Percentiles rank a stretch among this genome's conserved stretches.
Conservation (phyloP, 2,113 vertebrate species). For the Bostrychus sinensis region DNA sequence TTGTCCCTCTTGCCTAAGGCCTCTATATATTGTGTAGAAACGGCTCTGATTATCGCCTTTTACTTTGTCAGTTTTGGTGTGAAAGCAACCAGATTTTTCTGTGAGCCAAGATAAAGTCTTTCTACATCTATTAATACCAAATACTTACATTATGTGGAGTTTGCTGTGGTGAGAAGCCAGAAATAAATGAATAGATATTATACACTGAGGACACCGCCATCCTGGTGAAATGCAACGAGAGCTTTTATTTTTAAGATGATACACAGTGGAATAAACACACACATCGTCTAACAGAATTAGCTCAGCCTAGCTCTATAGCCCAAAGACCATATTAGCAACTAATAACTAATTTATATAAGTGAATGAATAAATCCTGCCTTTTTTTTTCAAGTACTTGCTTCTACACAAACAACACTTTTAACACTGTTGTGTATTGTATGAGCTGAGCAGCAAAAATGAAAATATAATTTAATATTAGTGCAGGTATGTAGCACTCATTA, state of each 20-base stretch:
- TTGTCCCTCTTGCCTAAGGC: too few species aligned
- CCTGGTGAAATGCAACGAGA: not conserved
- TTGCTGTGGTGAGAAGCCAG: too few species aligned
- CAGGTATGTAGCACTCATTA: not conserved
- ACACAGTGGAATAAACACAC: not conserved
- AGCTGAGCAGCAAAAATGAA: conserved; percentile 18
- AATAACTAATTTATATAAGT: not conserved
- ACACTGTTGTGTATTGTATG: conserved; percentile 59
- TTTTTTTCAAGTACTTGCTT: conserved; percentile 68
- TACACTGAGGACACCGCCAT: not conserved
- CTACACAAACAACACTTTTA: conserved; percentile 55
- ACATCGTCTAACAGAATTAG: not conserved
- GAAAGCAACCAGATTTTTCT: too few species aligned
- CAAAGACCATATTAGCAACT: too few species aligned
- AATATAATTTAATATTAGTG: conserved; percentile 10
- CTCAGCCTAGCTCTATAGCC: not conserved
- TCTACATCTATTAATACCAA: too few species aligned
- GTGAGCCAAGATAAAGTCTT: too few species aligned
- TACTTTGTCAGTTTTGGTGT: too few species aligned
- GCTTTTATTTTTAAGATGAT: not conserved
- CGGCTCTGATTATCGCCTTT: too few species aligned
- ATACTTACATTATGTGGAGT: too few species aligned
- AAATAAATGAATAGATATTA: too few species aligned
- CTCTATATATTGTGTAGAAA: too few species aligned
- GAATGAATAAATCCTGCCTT: conserved; percentile 47